These are phyloP conservation scores for Aleiodes leptofemur DNA, from an alignment of 2,888 invertebrate species.

Conservation along the genomic window DNA sequence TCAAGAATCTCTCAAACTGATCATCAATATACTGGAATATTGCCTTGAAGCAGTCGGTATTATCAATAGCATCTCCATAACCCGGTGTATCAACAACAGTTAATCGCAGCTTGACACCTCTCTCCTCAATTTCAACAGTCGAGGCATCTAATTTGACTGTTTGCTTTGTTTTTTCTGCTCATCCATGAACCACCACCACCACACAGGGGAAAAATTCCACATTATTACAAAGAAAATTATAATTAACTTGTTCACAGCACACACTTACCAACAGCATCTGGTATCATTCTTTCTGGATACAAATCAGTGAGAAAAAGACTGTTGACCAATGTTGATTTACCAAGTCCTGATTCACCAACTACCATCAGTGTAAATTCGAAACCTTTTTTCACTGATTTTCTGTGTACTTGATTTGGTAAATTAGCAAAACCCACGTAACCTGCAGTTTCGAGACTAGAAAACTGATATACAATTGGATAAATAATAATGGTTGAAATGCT, in stretches of 20 bases:
- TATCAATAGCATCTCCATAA: slow-evolving; percentile 96
- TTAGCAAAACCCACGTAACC: slow-evolving; percentile 96
- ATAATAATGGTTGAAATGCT: slow-evolving; percentile 3
- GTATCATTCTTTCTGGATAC: slow-evolving; percentile 93
- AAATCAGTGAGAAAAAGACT: slow-evolving; percentile 95
- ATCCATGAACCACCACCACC: not conserved
- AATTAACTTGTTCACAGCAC: slow-evolving; percentile 31
- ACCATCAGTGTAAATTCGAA: slow-evolving; percentile 99
- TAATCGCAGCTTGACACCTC: slow-evolving; percentile 93
- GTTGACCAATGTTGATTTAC: slow-evolving; percentile 97
- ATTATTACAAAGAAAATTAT: slow-evolving; percentile 1
- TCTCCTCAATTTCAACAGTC: slow-evolving; percentile 96
- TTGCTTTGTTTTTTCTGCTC: slow-evolving; percentile 90
- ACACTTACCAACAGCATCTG: slow-evolving; percentile 90
- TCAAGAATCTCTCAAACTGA: slow-evolving; percentile 93
- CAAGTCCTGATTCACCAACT: slow-evolving; percentile 91
- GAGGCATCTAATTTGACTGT: slow-evolving; percentile 96
- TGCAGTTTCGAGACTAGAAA: slow-evolving; percentile 89
- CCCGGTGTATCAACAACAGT: slow-evolving; percentile 98
- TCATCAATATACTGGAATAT: slow-evolving; percentile 98
- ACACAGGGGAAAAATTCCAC: slow-evolving; percentile 26
- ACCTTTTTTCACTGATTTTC: slow-evolving; percentile 98
- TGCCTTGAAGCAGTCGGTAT: slow-evolving; percentile 94
- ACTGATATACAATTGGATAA: slow-evolving; percentile 76
- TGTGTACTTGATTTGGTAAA: slow-evolving; percentile 96